Evolutionary conservation across 2,797 vertebrate genomes (phyloP).

Genomic region (Pseudochirops cupreus): DNA sequence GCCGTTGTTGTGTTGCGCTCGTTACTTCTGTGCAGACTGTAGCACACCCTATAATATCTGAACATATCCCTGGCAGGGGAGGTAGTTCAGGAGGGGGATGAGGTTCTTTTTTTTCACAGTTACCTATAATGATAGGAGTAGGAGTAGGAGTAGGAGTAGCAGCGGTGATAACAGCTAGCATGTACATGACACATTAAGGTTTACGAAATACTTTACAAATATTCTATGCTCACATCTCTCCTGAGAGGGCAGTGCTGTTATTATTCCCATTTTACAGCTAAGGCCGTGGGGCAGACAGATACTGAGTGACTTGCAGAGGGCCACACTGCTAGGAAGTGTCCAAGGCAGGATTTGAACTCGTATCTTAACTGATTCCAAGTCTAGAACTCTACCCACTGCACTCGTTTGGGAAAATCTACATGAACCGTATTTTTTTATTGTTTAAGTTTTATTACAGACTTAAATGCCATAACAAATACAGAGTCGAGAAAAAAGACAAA

Average conservation of each 20-base stretch:
- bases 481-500: too few relatives aligned
- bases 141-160: background rate
- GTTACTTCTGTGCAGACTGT: background rate
- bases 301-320: background rate
- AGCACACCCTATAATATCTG: background rate
- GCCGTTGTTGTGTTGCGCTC: background rate
- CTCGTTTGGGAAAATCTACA: background rate
- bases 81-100: too few relatives aligned
- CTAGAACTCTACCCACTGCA: background rate
- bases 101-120: background rate
- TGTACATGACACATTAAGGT: background rate
- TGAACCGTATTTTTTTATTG: background rate
- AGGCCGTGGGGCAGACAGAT: background rate
- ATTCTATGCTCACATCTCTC: background rate
- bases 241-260: background rate
- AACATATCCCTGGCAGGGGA: too few relatives aligned
- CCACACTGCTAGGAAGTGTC: background rate
- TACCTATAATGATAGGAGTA: background rate
- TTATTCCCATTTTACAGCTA: background rate
- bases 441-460: too few relatives aligned
- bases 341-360: background rate
- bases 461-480: too few relatives aligned
- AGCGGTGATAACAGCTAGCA: background rate
- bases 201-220: background rate
- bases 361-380: background rate